Conservation (phyloP, 2,113 vertebrate species). For the Orycteropus afer region DNA sequence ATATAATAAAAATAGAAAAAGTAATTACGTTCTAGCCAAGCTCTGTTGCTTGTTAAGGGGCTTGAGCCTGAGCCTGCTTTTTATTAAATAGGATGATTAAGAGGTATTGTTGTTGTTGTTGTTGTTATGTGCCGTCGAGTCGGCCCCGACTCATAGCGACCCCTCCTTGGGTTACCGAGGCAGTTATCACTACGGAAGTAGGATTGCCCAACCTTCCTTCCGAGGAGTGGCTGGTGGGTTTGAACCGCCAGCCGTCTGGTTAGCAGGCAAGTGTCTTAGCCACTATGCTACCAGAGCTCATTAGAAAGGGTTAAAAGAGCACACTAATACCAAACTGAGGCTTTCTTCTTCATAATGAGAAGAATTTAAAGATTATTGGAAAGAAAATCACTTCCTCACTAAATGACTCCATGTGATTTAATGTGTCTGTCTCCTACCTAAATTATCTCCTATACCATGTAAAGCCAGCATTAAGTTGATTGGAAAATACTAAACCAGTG, state of each 20-base stretch:
- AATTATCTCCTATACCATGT: accelerated
- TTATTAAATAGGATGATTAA: slow-evolving; percentile 23
- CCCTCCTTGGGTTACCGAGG: no score
- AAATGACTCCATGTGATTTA: neutral
- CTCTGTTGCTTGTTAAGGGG: neutral
- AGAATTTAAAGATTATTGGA: neutral
- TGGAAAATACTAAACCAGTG: neutral
- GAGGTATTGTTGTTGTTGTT: no score
- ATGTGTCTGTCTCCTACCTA: neutral
- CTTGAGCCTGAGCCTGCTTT: neutral
- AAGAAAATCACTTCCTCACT: neutral
- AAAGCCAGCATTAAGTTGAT: accelerated
- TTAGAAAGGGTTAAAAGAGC: neutral
- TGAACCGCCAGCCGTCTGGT: no score
- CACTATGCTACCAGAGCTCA: no score
- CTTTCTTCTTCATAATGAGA: neutral
- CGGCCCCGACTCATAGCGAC: no score
- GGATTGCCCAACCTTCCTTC: no score
- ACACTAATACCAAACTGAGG: neutral
- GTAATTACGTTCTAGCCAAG: slow-evolving; percentile 6
- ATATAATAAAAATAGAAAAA: neutral
- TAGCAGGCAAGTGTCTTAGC: no score
- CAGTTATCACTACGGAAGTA: no score
- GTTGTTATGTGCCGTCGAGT: no score
- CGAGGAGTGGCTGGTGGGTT: no score